Evolutionary conservation across 2,888 invertebrate genomes (phyloP), one percentile per base, ranked within the genome.

Genomic region (Opisthograptis luteolata): DNA sequence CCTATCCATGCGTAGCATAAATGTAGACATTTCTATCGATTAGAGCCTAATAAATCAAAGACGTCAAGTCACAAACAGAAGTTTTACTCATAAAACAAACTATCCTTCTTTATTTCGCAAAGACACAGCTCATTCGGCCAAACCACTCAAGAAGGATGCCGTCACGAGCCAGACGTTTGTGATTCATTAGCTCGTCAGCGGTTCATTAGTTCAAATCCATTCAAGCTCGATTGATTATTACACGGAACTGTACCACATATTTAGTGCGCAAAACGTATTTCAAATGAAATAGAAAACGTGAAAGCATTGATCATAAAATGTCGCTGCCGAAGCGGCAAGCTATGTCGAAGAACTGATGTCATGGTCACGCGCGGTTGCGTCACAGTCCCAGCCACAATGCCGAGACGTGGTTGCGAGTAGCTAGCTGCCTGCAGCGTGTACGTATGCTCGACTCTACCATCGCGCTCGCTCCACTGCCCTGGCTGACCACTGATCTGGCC

Each of bases 351-450:
- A 53, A 56, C 66, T 67, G 81, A 73, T 84, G 86, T 85, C 86
- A 87, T 73, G 85, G 85, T 81, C 87, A 82, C 81, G 81, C 76
- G 73, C 76, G 60, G 67, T 84, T 86, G 79, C 84, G 80, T 85
- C 84, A 84, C 53, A 49, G 80, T 85, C 84, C 84, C 53, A 49
- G 45, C 40, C 48, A 61, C 56, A 59, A 57, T 49, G 62, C 52
- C 48, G 55, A 58, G 58, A 60, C 61, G 43, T 37, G 48, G 42
- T 32, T 39, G 44, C 49, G 55, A 52, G 39, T 63, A 60, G 57
- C 48, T n/a, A n/a, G n/a, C n/a, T n/a, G n/a, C n/a, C n/a, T 56
- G 58, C 60, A 58, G 25, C 50, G 62, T 25, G 25, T 54, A 54
- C 62, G 25, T 54, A 54, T 62, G 60, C 57, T 66, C 68, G 69